Conservation (phyloP, 2,113 vertebrate genomes). For the Emydocephalus ijimae region DNA sequence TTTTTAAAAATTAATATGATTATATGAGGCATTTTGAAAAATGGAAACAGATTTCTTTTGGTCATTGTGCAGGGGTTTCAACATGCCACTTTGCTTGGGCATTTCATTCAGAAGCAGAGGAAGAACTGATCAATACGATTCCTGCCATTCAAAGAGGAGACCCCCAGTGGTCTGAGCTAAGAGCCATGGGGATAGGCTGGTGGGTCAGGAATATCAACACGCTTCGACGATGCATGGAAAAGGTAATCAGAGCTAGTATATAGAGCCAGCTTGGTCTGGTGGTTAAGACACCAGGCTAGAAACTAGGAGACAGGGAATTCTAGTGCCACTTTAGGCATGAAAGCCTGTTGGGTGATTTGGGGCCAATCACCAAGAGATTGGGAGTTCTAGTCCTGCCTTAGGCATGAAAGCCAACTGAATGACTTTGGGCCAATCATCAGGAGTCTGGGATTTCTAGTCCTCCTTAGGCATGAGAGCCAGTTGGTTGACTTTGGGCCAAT, state of each 20-base stretch:
- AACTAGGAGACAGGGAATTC: background rate
- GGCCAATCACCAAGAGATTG: background rate
- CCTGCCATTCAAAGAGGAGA: conserved; percentile 96
- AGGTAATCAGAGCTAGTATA: conserved; percentile 75
- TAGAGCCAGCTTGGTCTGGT: background rate
- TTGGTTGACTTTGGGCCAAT: too few relatives aligned
- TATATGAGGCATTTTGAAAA: background rate
- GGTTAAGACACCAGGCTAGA: background rate
- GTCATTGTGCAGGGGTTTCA: conserved; percentile 79
- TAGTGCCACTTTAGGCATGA: background rate
- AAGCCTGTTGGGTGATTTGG: background rate
- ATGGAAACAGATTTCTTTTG: background rate
- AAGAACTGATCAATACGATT: conserved; percentile 95
- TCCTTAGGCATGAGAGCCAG: too few relatives aligned
- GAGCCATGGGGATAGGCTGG: conserved; percentile 94
- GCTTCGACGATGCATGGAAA: conserved; percentile 92
- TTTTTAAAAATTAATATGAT: background rate
- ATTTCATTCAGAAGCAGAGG: conserved; percentile 97
- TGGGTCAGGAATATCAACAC: conserved; percentile 98
- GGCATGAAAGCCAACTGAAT: too few relatives aligned
- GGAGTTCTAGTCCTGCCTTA: background rate
- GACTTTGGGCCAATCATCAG: background rate
- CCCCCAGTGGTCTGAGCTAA: conserved; percentile 94
- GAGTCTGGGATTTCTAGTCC: too few relatives aligned
- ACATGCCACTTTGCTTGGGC: conserved; percentile 99